These are phyloP conservation scores for Trogon surrucura DNA, from an alignment of 2,113 vertebrate species.

Conservation along the genomic window DNA sequence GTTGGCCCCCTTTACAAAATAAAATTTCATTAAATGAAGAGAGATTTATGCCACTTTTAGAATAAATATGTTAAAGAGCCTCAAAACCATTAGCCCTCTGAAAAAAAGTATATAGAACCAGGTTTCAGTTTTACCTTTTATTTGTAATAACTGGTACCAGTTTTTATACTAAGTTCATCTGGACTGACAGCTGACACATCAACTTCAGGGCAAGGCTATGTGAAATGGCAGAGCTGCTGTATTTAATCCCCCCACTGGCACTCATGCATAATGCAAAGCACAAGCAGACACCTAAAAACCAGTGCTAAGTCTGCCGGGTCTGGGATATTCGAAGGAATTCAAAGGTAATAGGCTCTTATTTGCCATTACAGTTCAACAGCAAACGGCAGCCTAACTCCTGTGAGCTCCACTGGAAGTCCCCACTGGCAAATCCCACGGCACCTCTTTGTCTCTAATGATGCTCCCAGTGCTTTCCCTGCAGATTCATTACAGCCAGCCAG, in stretches of 20 bases:
- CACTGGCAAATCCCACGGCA: not conserved
- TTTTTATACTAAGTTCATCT: conserved; percentile 4
- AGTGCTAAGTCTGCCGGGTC: not conserved
- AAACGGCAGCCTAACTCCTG: not conserved
- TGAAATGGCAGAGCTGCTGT: conserved; percentile 51
- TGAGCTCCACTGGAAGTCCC: not conserved
- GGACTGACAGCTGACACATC: conserved; percentile 64
- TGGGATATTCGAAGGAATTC: conserved; percentile 42
- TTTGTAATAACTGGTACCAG: not conserved
- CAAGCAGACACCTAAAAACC: not conserved
- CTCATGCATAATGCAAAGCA: conserved; percentile 53
- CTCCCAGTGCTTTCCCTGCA: not conserved
- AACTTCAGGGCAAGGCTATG: conserved; percentile 32
- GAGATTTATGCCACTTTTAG: not conserved
- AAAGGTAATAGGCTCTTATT: not conserved
- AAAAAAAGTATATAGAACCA: not conserved
- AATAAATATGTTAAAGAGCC: not conserved
- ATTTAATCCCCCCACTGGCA: conserved; percentile 17
- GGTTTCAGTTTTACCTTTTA: not conserved
- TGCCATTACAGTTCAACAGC: not conserved
- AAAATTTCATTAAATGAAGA: not conserved
- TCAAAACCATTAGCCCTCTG: not conserved
- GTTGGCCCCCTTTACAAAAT: not conserved
- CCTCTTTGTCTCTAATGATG: not conserved
- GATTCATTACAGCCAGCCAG: not conserved